Evolutionary conservation across 1,140 invertebrate genomes (phyloP).

Genomic region (Magallana gigas): DNA sequence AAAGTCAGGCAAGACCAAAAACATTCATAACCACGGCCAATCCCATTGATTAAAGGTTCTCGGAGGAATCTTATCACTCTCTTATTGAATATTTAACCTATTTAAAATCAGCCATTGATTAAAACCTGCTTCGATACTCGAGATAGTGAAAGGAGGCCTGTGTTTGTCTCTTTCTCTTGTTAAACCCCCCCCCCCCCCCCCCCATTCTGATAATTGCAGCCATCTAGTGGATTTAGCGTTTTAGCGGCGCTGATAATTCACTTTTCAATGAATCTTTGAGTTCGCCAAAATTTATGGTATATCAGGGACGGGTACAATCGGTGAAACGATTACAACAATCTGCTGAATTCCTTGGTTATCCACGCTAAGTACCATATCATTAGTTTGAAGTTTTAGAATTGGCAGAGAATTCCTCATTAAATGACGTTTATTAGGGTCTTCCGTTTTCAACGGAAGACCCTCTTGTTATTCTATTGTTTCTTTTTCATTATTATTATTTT

Average conservation of each 20-base stretch:
- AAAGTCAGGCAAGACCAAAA: neutral
- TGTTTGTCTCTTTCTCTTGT: neutral
- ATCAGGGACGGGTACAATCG: neutral
- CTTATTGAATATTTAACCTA: slow-evolving; percentile 17
- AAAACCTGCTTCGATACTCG: neutral
- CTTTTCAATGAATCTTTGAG: neutral
- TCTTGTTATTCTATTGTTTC: no score
- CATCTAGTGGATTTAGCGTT: neutral
- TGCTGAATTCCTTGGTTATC: neutral
- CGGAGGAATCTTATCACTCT: neutral
- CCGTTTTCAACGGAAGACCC: no score
- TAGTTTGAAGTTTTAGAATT: neutral
- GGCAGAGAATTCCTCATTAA: no score
- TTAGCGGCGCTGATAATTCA: neutral
- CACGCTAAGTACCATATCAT: neutral
- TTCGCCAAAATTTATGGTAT: neutral
- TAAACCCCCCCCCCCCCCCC: no score
- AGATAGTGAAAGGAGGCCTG: neutral
- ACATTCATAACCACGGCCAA: neutral
- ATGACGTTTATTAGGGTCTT: no score
- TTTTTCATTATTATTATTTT: no score
- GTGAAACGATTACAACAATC: neutral
- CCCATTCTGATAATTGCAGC: neutral
- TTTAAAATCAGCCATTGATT: slow-evolving; percentile 19
- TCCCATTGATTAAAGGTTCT: neutral